Percentiles rank a stretch among this genome's conserved stretches.
phyloP scores from a whole-genome alignment of 2,888 invertebrate species.

The Cerceris rybyensis region DNA sequence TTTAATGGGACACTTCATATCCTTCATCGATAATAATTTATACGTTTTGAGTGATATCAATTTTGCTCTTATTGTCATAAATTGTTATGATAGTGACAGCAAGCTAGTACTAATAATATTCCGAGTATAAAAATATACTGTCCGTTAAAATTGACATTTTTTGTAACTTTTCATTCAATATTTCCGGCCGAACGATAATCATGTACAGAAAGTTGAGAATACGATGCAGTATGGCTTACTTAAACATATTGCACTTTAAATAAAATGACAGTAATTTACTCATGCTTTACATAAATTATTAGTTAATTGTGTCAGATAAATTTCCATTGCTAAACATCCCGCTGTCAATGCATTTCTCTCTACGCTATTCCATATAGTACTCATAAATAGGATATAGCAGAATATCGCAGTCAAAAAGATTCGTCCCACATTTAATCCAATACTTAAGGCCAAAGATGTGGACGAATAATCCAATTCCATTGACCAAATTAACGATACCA shows the following conservation, averaged over 20 bases:
- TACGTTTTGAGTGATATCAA: too few species aligned
- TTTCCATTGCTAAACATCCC: conserved; percentile 88
- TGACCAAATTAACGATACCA: conserved; percentile 79
- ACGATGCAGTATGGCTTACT: not conserved
- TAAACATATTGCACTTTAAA: not conserved
- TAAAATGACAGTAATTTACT: conserved; percentile 12
- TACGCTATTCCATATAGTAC: conserved; percentile 91
- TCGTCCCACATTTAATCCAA: conserved; percentile 84
- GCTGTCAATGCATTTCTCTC: conserved; percentile 91
- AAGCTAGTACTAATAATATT: conserved; percentile 11
- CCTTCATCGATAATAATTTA: too few species aligned
- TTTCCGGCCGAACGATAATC: conserved; percentile 8
- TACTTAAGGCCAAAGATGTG: conserved; percentile 73
- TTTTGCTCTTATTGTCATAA: conserved; percentile 38
- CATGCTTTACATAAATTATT: conserved; percentile 50
- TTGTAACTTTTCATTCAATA: not conserved
- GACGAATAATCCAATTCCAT: conserved; percentile 73
- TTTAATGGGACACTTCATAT: too few species aligned
- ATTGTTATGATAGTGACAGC: conserved; percentile 21
- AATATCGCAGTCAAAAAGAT: conserved; percentile 86
- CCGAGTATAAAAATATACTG: not conserved
- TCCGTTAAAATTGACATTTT: too few species aligned
- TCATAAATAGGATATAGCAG: conserved; percentile 90
- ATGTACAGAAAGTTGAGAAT: not conserved
- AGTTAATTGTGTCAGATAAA: conserved; percentile 78